Percentiles rank a stretch among this genome's conserved stretches.
phyloP scores from a whole-genome alignment of 2,888 invertebrate species.

The Philereme transversata region DNA sequence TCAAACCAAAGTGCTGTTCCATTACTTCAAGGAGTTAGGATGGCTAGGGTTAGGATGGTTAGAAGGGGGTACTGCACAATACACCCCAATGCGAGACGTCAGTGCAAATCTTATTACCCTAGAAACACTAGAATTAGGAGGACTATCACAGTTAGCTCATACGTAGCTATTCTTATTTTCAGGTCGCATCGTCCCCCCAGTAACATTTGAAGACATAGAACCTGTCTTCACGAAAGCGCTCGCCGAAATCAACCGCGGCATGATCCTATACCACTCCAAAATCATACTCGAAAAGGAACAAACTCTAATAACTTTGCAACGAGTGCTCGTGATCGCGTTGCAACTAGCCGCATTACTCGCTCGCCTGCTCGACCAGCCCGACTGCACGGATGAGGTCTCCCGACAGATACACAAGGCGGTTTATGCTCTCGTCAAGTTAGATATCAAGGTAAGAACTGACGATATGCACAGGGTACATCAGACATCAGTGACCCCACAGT shows the following conservation, averaged over 20 bases:
- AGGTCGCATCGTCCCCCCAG: slow-evolving; percentile 90
- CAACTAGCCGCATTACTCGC: slow-evolving; percentile 92
- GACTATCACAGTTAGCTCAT: too few relatives aligned
- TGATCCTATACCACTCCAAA: slow-evolving; percentile 83
- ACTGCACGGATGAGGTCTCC: slow-evolving; percentile 76
- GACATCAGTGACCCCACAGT: too few relatives aligned
- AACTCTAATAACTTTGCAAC: slow-evolving; percentile 88
- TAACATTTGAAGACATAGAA: slow-evolving; percentile 92
- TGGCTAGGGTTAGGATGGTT: too few relatives aligned
- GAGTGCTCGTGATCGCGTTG: slow-evolving; percentile 93
- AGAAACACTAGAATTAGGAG: too few relatives aligned
- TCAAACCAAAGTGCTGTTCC: too few relatives aligned
- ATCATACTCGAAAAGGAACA: slow-evolving; percentile 88
- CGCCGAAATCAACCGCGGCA: slow-evolving; percentile 88
- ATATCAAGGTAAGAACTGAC: slow-evolving; percentile 80
- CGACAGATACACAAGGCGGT: slow-evolving; percentile 88
- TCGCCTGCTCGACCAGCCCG: slow-evolving; percentile 84
- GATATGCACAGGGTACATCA: too few relatives aligned
- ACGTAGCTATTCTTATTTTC: too few relatives aligned
- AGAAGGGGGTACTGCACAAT: too few relatives aligned
- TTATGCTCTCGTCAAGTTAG: slow-evolving; percentile 90
- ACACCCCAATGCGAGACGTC: too few relatives aligned
- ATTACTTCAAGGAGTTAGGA: too few relatives aligned
- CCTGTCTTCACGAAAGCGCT: slow-evolving; percentile 93
- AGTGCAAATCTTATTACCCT: too few relatives aligned